A percentile compares a stretch with the other conserved stretches of the same genome.
Evolutionary conservation across 2,888 invertebrate genomes (phyloP).

Genomic region (Drosophila melanosoma): DNA sequence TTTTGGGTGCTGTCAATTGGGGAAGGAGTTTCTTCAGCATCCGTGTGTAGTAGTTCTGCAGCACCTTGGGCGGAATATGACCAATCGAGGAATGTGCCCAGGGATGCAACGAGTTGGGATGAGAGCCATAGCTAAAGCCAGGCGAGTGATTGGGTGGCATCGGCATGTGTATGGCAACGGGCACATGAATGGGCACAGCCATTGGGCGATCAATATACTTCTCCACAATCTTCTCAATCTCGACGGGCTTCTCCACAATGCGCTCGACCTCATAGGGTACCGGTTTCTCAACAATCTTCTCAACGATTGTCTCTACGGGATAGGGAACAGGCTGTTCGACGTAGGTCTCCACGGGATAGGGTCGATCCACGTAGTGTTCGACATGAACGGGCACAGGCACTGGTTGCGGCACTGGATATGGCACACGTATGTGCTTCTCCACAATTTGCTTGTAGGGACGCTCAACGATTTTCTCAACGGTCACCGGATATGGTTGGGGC

Average conservation of each 20-base stretch:
- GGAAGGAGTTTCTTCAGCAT: slow-evolving; percentile 82
- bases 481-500: slow-evolving; percentile 83
- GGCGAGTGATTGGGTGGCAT: slow-evolving; percentile 70
- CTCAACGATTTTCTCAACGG: slow-evolving; percentile 84
- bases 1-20: slow-evolving; percentile 53
- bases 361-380: slow-evolving; percentile 86
- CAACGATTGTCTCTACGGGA: slow-evolving; percentile 85
- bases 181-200: slow-evolving; percentile 84
- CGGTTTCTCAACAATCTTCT: slow-evolving; percentile 86
- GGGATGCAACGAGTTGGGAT: slow-evolving; percentile 65
- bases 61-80: slow-evolving; percentile 77
- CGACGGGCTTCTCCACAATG: slow-evolving; percentile 88
- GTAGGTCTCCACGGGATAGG: slow-evolving; percentile 82
- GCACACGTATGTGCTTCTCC: slow-evolving; percentile 85
- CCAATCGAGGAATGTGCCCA: slow-evolving; percentile 54
- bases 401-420: slow-evolving; percentile 86
- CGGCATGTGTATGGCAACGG: slow-evolving; percentile 87
- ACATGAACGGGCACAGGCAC: slow-evolving; percentile 85
- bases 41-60: slow-evolving; percentile 79
- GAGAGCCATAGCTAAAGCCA: slow-evolving; percentile 31
- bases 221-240: slow-evolving; percentile 83
- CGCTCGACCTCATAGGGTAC: slow-evolving; percentile 84
- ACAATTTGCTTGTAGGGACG: slow-evolving; percentile 86
- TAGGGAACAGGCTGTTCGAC: slow-evolving; percentile 86
- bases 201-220: slow-evolving; percentile 84